Evolutionary conservation across 2,888 invertebrate species (phyloP), one percentile per base, ranked within the genome.

Genomic region (Bembecia ichneumoniformis): DNA sequence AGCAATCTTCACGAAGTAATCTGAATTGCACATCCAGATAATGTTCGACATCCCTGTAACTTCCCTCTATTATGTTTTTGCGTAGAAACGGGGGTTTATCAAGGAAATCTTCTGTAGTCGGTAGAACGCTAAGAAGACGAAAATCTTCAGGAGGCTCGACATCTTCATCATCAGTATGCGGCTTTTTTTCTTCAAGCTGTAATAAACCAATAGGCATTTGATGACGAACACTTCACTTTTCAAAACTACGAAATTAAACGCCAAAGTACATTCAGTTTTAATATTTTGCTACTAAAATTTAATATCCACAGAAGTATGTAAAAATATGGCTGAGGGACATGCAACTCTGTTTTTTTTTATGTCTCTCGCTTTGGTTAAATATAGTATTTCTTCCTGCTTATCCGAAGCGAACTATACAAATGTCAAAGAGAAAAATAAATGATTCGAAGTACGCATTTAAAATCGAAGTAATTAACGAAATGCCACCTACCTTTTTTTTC

Each of bases 1-100:
- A 88, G 69, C 94, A 95, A 76, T 96, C 96, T 75, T 96, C 95
- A 11, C 94, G 86, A 48, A 96, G 74, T 17, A 95, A 79, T 9
- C 93, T 82, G 65, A 94, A 94, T 61, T 95, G 95, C 1, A 92
- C 89, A 61, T 94, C 93, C 34, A 96, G 80, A 68, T 96, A 96
- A 62, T 95, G 92, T 15, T 92, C 88, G 1, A 91, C 82, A 59
- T 89, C 83, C 3, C 77, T 66, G 67, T 93, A 95, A 0, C 81
- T 75, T 7, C 93, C 93, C 44, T 84, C 62, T 0, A 88, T 68
- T 36, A 91, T 87, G 66, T 92, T 92, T 3, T 88, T 82, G 1
- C 84, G 70, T 40, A 82, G 11, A 55, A 63, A 83, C 0, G 82
- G 74, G n/a, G 47, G 61, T 0, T 48, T 51, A 1, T 64, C 64